A percentile compares a stretch with the other conserved stretches of the same genome.
Evolutionary conservation across 2,888 invertebrate species (phyloP).

Genomic region (Brachypalpus laphriformis): DNA sequence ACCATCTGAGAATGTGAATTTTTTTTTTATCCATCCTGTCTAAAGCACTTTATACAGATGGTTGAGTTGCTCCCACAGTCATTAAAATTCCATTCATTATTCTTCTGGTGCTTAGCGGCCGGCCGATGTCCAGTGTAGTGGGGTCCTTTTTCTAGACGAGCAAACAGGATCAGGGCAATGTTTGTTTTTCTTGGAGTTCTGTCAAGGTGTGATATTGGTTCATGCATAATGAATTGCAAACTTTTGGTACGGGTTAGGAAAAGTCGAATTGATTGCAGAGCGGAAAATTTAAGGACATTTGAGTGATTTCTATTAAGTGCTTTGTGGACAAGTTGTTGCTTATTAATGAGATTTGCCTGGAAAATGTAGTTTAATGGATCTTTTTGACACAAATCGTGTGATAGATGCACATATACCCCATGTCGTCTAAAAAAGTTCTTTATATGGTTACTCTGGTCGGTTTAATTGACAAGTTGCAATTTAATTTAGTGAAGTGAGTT

Average conservation of each 20-base stretch:
- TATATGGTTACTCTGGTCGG: too few relatives aligned
- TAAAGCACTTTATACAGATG: constrained; percentile 28
- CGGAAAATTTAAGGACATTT: constrained; percentile 11
- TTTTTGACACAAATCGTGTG: too few relatives aligned
- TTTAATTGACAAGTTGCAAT: too few relatives aligned
- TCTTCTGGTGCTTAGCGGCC: constrained; percentile 17
- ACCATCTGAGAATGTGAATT: constrained; percentile 15
- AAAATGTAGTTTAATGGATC: too few relatives aligned
- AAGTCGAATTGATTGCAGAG: constrained; percentile 37
- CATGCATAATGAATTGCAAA: constrained; percentile 31
- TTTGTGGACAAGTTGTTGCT: neutral
- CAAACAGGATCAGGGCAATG: neutral
- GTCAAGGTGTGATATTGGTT: constrained; percentile 45
- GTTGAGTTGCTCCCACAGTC: constrained; percentile 54
- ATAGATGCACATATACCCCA: too few relatives aligned
- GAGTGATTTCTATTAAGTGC: neutral
- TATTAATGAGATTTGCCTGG: neutral
- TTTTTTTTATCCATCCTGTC: neutral
- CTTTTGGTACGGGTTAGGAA: neutral
- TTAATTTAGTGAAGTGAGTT: too few relatives aligned
- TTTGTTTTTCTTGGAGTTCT: constrained; percentile 34
- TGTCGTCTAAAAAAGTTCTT: too few relatives aligned
- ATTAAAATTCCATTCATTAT: constrained; percentile 73
- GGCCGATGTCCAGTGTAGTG: constrained; percentile 19
- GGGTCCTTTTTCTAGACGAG: neutral